These are phyloP conservation scores for Harmothoe impar DNA, from an alignment of 2,888 invertebrate genomes.

Conservation along the genomic window DNA sequence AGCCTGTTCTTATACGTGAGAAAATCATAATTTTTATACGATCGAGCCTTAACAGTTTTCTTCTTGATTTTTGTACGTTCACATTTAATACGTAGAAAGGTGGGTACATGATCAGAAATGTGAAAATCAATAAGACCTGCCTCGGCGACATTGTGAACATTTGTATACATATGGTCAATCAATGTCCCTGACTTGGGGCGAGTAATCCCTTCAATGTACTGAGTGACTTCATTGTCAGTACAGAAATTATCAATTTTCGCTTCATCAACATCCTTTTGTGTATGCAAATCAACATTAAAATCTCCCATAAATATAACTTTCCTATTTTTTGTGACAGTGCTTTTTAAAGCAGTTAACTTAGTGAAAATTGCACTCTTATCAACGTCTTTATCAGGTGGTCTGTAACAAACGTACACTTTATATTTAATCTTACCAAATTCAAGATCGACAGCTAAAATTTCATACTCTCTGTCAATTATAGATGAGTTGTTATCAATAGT, in stretches of 20 bases:
- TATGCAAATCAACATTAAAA: neutral
- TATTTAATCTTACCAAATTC: no score
- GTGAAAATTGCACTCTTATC: no score
- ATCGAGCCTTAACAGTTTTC: neutral
- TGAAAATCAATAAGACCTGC: neutral
- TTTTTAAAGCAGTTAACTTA: no score
- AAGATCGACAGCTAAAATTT: no score
- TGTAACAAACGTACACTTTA: no score
- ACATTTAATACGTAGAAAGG: neutral
- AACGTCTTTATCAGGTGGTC: no score
- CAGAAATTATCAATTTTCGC: neutral
- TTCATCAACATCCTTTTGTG: no score
- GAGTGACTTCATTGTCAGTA: neutral
- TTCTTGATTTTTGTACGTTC: neutral
- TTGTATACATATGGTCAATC: neutral
- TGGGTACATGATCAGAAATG: neutral
- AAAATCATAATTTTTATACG: neutral
- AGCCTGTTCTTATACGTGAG: neutral
- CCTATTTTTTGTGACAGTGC: neutral
- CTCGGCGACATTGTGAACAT: neutral
- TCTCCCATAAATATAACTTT: neutral
- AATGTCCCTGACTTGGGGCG: neutral
- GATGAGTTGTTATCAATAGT: no score
- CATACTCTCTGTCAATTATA: no score
- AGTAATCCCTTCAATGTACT: neutral